Evolutionary conservation across 2,888 invertebrate species (phyloP).

Genomic region (Sphaerophoria rueppellii): DNA sequence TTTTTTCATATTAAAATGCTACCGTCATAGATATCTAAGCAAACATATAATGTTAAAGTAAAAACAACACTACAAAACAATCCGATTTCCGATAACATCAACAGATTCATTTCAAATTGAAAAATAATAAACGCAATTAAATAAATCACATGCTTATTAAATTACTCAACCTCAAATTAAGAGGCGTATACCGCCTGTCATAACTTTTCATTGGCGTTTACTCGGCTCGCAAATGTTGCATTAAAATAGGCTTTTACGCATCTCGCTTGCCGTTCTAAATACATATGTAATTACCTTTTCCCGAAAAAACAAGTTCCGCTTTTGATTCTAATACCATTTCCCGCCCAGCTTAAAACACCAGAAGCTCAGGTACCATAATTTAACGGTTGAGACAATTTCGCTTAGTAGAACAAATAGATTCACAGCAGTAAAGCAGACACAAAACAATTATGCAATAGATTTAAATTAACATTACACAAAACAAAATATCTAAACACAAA

Average conservation of each 20-base stretch:
- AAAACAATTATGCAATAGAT: constrained; percentile 53
- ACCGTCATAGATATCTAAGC: no score
- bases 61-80: background rate
- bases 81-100: constrained; percentile 27
- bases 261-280: constrained; percentile 66
- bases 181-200: background rate
- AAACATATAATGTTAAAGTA: no score
- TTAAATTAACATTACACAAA: constrained; percentile 25
- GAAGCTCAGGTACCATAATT: constrained; percentile 43
- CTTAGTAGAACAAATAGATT: constrained; percentile 72
- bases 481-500: constrained; percentile 30
- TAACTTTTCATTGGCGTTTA: constrained; percentile 11
- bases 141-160: constrained; percentile 60
- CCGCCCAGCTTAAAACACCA: constrained; percentile 3
- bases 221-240: constrained; percentile 67
- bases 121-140: constrained; percentile 68
- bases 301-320: constrained; percentile 49
- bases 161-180: constrained; percentile 28
- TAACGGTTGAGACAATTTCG: constrained; percentile 70
- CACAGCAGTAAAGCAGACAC: constrained; percentile 30
- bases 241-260: constrained; percentile 71
- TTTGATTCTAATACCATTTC: constrained; percentile 44
- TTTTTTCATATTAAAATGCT: no score
- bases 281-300: constrained; percentile 57
- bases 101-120: constrained; percentile 60